Conservation (phyloP, 2,797 vertebrate species). For the Limosa lapponica region DNA sequence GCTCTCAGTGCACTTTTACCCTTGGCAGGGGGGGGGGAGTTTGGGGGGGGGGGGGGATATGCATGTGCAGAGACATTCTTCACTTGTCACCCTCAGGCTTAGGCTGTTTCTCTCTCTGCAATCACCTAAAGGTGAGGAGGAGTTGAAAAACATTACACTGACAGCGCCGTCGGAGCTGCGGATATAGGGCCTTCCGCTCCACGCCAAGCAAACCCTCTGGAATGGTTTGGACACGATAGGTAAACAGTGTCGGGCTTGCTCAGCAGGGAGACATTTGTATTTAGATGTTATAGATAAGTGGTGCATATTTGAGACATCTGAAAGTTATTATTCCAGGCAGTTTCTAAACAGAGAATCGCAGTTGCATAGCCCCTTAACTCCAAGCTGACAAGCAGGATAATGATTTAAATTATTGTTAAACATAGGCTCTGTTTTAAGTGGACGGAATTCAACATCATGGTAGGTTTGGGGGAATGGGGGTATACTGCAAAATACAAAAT, state of each 20-base stretch:
- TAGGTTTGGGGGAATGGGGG: slow-evolving; percentile 22
- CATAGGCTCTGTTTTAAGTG: slow-evolving; percentile 79
- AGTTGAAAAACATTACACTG: slow-evolving; percentile 32
- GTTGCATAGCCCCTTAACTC: slow-evolving; percentile 73
- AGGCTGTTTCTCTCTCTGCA: not conserved
- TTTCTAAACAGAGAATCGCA: slow-evolving; percentile 74
- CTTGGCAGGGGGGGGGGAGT: not conserved
- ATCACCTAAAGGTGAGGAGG: slow-evolving; percentile 47
- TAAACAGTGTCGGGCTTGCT: slow-evolving; percentile 62
- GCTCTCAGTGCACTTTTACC: not conserved
- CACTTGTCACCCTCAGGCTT: not conserved
- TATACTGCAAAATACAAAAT: slow-evolving; percentile 5
- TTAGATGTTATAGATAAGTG: slow-evolving; percentile 74
- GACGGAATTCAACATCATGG: slow-evolving; percentile 63
- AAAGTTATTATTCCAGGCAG: slow-evolving; percentile 81
- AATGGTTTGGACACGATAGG: slow-evolving; percentile 60
- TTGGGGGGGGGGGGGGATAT: not conserved
- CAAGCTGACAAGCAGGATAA: slow-evolving; percentile 82
- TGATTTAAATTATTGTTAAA: slow-evolving; percentile 83
- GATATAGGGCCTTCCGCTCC: slow-evolving; percentile 45
- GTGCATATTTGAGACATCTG: slow-evolving; percentile 79
- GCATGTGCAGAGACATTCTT: not conserved
- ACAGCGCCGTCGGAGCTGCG: not conserved
- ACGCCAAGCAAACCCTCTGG: slow-evolving; percentile 42
- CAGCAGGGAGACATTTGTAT: slow-evolving; percentile 62